Conservation (phyloP, 1,140 invertebrate genomes). For the Helicorthomorpha holstii region DNA sequence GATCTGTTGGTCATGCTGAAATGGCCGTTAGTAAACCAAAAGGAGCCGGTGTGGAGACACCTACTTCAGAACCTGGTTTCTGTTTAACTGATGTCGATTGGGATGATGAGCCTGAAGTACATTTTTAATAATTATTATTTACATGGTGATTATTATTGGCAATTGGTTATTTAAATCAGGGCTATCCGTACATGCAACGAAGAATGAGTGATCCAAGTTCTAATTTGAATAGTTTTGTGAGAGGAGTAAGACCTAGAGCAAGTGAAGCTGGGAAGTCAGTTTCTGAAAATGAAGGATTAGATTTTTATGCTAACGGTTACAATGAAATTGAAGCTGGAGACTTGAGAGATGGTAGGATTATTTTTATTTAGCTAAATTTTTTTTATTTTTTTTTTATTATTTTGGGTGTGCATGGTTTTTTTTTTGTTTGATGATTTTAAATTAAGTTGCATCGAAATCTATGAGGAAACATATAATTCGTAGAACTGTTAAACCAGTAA, state of each 20-base stretch:
- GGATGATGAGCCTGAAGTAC: slow-evolving; percentile 19
- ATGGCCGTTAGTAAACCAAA: slow-evolving; percentile 90
- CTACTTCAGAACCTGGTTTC: slow-evolving; percentile 67
- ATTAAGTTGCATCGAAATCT: too few species aligned
- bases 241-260: slow-evolving; percentile 28
- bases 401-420: too few species aligned
- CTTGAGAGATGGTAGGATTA: slow-evolving; percentile 76
- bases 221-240: slow-evolving; percentile 74
- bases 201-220: slow-evolving; percentile 84
- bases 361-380: too few species aligned
- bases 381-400: too few species aligned
- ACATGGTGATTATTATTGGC: slow-evolving; percentile 19
- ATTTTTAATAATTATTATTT: slow-evolving; percentile 19
- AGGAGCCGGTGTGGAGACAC: slow-evolving; percentile 79
- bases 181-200: slow-evolving; percentile 37
- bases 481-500: too few species aligned
- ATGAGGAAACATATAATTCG: too few species aligned
- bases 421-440: too few species aligned
- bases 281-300: slow-evolving; percentile 78
- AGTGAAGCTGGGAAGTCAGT: slow-evolving; percentile 45
- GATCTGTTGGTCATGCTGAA: slow-evolving; percentile 91
- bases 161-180: slow-evolving; percentile 16
- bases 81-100: slow-evolving; percentile 20
- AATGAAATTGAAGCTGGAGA: slow-evolving; percentile 87
- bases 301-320: slow-evolving; percentile 58